Evolutionary conservation across 2,888 invertebrate species (phyloP).

Genomic region (Zelleria hepariella): DNA sequence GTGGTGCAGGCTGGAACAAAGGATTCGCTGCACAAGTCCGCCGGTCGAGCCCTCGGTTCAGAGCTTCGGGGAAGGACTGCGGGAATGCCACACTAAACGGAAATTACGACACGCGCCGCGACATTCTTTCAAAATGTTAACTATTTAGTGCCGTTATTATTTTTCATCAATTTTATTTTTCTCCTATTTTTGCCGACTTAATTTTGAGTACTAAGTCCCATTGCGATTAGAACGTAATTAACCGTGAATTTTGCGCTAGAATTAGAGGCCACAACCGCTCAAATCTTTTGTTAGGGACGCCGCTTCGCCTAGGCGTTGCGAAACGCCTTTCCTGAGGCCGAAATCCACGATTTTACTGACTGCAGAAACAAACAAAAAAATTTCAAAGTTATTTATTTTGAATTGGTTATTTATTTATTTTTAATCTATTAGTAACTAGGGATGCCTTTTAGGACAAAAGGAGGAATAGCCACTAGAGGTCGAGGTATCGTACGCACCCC

Average conservation of each 20-base stretch:
- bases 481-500: conserved; percentile 1
- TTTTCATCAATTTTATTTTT: conserved; percentile 10
- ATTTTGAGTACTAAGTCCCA: too few species aligned
- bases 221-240: too few species aligned
- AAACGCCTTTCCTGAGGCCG: conserved; percentile 17
- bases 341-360: conserved; percentile 14
- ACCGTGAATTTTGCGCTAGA: background rate
- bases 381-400: too few species aligned
- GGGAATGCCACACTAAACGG: conserved; percentile 11
- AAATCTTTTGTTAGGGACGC: conserved; percentile 32
- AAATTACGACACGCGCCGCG: background rate
- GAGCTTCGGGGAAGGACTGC: conserved; percentile 4
- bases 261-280: conserved; percentile 34
- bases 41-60: background rate
- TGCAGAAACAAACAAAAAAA: too few species aligned
- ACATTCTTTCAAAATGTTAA: background rate
- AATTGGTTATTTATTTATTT: too few species aligned
- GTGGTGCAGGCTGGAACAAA: conserved; percentile 40
- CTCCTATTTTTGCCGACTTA: too few species aligned
- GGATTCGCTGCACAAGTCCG: conserved; percentile 17
- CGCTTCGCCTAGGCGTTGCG: conserved; percentile 8
- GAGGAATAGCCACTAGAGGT: background rate
- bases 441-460: background rate
- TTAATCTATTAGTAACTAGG: background rate
- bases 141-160: conserved; percentile 10